phyloP scores from a whole-genome alignment of 2,888 invertebrate species.

The Torymus auratus region DNA sequence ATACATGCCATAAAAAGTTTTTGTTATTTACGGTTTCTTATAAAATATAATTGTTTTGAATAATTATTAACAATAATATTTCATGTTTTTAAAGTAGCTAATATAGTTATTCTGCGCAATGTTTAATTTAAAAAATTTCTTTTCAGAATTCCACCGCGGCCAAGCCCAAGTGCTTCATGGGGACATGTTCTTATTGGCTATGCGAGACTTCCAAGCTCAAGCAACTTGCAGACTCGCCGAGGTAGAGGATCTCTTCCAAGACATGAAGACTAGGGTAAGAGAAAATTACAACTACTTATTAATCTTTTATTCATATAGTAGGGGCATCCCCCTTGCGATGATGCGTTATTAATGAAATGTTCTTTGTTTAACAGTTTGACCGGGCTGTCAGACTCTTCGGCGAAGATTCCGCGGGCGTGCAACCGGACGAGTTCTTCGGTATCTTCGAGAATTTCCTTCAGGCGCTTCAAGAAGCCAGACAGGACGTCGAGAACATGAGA shows the following conservation, averaged over 20 bases:
- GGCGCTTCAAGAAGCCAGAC: constrained; percentile 89
- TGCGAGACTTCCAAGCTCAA: constrained; percentile 95
- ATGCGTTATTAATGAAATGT: constrained; percentile 22
- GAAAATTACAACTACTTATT: constrained; percentile 3
- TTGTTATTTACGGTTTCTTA: too few species aligned
- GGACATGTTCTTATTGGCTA: constrained; percentile 93
- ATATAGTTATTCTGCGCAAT: too few species aligned
- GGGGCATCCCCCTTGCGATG: neutral
- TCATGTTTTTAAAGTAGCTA: too few species aligned
- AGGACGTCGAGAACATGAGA: constrained; percentile 91
- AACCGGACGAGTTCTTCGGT: constrained; percentile 96
- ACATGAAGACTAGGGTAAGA: constrained; percentile 90
- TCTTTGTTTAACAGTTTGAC: constrained; percentile 82
- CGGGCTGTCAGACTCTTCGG: constrained; percentile 93
- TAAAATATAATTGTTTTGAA: too few species aligned
- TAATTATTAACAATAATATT: too few species aligned
- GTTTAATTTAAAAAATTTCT: neutral
- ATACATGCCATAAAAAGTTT: too few species aligned
- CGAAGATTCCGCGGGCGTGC: constrained; percentile 89
- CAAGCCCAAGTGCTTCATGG: constrained; percentile 82
- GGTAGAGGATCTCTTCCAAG: constrained; percentile 93
- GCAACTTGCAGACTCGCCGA: constrained; percentile 95
- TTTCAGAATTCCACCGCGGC: constrained; percentile 87
- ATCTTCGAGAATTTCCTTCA: constrained; percentile 92
- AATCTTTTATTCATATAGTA: neutral